These are phyloP conservation scores for Yponomeuta malinellus DNA, from an alignment of 2,888 invertebrate genomes.

Conservation along the genomic window DNA sequence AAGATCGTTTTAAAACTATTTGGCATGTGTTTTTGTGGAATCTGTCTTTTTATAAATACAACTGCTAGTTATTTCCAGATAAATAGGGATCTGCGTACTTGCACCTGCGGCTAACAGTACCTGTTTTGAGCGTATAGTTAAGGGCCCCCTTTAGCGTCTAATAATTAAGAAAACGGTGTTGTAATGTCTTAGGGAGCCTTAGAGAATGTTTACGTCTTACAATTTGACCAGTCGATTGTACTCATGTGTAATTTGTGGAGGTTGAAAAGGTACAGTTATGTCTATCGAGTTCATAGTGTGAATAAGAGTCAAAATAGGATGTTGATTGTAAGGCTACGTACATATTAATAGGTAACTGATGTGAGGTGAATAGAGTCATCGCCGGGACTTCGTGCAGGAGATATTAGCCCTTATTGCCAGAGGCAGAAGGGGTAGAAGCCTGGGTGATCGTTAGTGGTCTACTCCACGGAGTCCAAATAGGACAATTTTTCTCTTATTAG, in stretches of 20 bases:
- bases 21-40: no score
- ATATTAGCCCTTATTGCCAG: neutral
- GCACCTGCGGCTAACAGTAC: neutral
- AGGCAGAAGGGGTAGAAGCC: no score
- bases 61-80: neutral
- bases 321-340: conserved; percentile 5
- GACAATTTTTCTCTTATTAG: conserved; percentile 30
- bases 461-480: neutral
- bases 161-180: conserved; percentile 22
- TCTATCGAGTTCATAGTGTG: conserved; percentile 3
- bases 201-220: neutral
- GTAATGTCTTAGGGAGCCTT: conserved; percentile 8
- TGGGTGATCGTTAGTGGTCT: neutral
- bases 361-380: neutral
- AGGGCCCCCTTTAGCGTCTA: conserved; percentile 34
- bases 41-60: no score
- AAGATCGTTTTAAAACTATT: no score
- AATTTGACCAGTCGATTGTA: neutral
- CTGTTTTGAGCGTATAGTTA: conserved; percentile 42
- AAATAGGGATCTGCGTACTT: neutral
- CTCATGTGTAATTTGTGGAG: neutral
- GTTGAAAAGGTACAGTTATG: neutral
- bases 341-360: neutral
- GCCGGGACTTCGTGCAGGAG: neutral
- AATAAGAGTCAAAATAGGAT: neutral